Evolutionary conservation across 2,797 vertebrate genomes (phyloP), one percentile per base, ranked within the genome.

Genomic region (Cetoscarus ocellatus): DNA sequence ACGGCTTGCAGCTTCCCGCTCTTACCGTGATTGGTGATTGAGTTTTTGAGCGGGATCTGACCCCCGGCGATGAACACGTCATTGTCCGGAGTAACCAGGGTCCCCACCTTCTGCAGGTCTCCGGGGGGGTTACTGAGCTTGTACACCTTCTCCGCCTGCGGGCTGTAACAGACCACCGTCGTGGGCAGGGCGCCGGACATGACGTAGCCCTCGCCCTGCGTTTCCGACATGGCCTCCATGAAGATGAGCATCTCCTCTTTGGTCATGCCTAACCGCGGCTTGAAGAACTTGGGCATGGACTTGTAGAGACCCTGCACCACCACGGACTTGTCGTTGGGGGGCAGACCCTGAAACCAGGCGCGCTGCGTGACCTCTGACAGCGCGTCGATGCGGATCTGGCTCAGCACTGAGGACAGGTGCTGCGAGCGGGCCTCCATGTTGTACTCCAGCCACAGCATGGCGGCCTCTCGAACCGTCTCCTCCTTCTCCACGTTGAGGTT

Each of bases 171-270:
- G 79, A 99, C 97, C 58, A 96, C 96, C 9, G 95, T 93, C 10
- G 95, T 94, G 53, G 96, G 96, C 73, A 93, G 74, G 66, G 94
- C 88, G 0, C 74, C 77, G 0, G 86, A 52, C 77, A 90, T 70
- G 0, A 91, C 84, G 0, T 87, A 90, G 3, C 70, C 75, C 15
- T 94, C 88, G 56, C 93, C 93, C 0, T 96, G 92, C 47, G 94
- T 93, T 86, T 99, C 98, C 35, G 96, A 94, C 92, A 95, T 91
- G 60, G 96, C 97, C 94, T 99, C 98, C 80, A 97, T 96, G 86
- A 99, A 99, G 80, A 99, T 98, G 60, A 99, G 95, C 98, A 99
- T 99, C 88, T 99, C 98, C 88, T 99, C 98, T 93, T 99, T 99
- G 42, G 98, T 99, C 98, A 99, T 99, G 69, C 98, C 98, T 34